Evolutionary conservation across 2,113 vertebrate species (phyloP), one percentile per base, ranked within the genome.

Genomic region (Rhipidura dahli): DNA sequence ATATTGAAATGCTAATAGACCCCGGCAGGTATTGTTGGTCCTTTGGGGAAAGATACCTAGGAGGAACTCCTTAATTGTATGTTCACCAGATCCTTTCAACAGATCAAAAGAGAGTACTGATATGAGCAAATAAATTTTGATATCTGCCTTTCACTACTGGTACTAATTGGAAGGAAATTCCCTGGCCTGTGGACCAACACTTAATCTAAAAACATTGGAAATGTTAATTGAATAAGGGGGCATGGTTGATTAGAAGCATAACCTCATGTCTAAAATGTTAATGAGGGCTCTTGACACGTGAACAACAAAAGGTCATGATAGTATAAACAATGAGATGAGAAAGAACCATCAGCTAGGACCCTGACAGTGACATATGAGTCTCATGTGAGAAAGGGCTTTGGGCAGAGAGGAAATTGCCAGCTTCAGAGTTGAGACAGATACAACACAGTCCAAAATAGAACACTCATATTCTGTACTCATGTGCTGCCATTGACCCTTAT

Each of bases 121-220:
- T 97, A 75, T 5, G 6, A 94, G 89, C 87, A 97, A 97, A 97
- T 94, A 97, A 97, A 97, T 92, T 96, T 96, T 96, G 92, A 96
- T 96, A 89, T 87, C 73, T 93, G 83, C 72, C 89, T 94, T 96
- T 97, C 56, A 65, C 85, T 86, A 28, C 64, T 75, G 47, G n/a
- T 75, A 78, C 91, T 97, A 97, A 97, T 95, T 96, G 94, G 95
- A 90, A 92, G 90, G 89, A 97, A 96, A 97, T 92, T 88, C 76
- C 83, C 73, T 59, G 54, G 84, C 61, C 83, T 87, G 56, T 87
- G 66, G 89, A 95, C 85, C 85, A 92, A 49, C 13, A 31, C 56
- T 89, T 90, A 82, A 96, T 97, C 91, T 94, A 83, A 96, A 96
- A 95, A 84, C 75, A 90, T 72, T 95, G 86, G 66, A 96, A 95